These are phyloP conservation scores for Rachycentron canadum DNA, from an alignment of 2,797 vertebrate species.

Conservation along the genomic window DNA sequence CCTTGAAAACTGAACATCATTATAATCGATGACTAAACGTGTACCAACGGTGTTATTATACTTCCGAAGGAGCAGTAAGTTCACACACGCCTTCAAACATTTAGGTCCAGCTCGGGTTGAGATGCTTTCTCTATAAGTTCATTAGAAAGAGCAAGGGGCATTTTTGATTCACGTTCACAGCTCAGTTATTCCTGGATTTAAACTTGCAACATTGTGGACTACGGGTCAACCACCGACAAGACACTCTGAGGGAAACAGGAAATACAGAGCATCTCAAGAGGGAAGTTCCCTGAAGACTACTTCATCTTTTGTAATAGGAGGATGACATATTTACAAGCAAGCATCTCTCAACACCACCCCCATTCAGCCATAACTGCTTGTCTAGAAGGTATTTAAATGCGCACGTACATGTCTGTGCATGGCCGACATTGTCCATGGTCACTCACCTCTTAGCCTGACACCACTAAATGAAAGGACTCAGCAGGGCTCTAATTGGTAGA, in stretches of 20 bases:
- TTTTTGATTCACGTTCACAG: constrained; percentile 38
- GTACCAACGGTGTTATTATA: too few relatives aligned
- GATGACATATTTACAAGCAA: constrained; percentile 19
- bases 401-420: neutral
- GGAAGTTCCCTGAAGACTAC: constrained; percentile 32
- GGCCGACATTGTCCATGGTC: constrained; percentile 11
- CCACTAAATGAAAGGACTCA: constrained; percentile 53
- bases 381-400: constrained; percentile 6
- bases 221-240: constrained; percentile 19
- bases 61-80: neutral
- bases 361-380: constrained; percentile 1
- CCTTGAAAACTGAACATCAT: neutral
- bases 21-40: neutral
- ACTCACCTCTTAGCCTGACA: constrained; percentile 50
- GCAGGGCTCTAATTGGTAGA: constrained; percentile 55
- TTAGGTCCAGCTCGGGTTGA: neutral
- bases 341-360: neutral
- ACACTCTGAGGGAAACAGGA: constrained; percentile 35
- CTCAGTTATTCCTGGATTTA: constrained; percentile 29
- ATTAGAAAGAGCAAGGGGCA: neutral
- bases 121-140: neutral
- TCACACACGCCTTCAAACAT: too few relatives aligned
- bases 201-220: constrained; percentile 19
- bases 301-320: constrained; percentile 20
- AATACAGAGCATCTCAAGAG: constrained; percentile 29